A percentile compares a stretch with the other conserved stretches of the same genome.
Evolutionary conservation across 1,140 invertebrate genomes (phyloP).

Genomic region (Daktulosphaira vitifoliae): DNA sequence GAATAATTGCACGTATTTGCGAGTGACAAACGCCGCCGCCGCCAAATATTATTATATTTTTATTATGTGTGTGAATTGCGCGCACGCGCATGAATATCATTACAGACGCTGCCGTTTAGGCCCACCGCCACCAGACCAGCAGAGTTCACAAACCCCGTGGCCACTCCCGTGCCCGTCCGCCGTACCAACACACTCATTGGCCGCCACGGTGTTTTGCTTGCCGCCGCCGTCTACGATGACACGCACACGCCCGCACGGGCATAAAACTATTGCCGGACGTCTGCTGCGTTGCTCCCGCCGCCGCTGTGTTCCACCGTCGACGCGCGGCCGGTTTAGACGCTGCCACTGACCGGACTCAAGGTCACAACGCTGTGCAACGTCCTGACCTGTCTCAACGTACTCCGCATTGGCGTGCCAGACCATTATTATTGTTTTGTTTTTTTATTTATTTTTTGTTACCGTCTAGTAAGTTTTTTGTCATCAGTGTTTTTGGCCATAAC

Average conservation of each 20-base stretch:
- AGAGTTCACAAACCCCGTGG: slow-evolving; percentile 26
- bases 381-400: slow-evolving; percentile 30
- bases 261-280: too few relatives aligned
- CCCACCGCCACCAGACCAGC: not conserved
- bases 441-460: slow-evolving; percentile 15
- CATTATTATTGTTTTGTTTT: slow-evolving; percentile 6
- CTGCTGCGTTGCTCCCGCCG: too few relatives aligned
- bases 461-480: slow-evolving; percentile 14
- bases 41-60: too few relatives aligned
- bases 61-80: too few relatives aligned
- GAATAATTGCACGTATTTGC: too few relatives aligned
- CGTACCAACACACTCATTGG: too few relatives aligned
- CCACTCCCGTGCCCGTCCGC: too few relatives aligned
- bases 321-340: slow-evolving; percentile 25
- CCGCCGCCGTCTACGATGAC: slow-evolving; percentile 22
- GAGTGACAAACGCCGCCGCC: too few relatives aligned
- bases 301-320: not conserved
- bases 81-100: too few relatives aligned
- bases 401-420: slow-evolving; percentile 26
- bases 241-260: not conserved
- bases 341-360: slow-evolving; percentile 32
- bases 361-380: slow-evolving; percentile 19
- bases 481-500: not conserved
- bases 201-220: not conserved
- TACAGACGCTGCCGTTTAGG: too few relatives aligned